Percentiles rank a stretch among this genome's conserved stretches.
phyloP scores from a whole-genome alignment of 92 coral and sea anemone genomes.

The Siderastrea radians region DNA sequence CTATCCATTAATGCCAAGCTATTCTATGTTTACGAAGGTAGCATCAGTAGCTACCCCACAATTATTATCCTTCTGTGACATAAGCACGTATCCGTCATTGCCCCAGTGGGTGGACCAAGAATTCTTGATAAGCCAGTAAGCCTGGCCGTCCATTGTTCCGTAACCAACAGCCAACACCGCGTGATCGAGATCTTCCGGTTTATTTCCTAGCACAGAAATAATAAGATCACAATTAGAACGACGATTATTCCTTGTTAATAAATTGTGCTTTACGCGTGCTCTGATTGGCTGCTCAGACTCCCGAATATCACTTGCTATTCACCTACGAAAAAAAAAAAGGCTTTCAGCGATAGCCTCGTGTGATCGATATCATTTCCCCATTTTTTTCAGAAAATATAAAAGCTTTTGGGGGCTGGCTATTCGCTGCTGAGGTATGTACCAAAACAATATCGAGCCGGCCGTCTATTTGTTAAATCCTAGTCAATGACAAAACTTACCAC shows the following conservation, averaged over 20 bases:
- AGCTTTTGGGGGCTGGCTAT: too few relatives aligned
- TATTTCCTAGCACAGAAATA: conserved; percentile 71
- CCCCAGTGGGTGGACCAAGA: conserved; percentile 99
- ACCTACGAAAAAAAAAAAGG: too few relatives aligned
- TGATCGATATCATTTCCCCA: too few relatives aligned
- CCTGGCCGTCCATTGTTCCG: conserved; percentile 86
- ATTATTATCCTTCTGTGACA: conserved; percentile 97
- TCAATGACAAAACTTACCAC: conserved; percentile 77
- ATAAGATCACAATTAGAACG: background rate
- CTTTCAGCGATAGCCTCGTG: too few relatives aligned
- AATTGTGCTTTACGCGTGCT: too few relatives aligned
- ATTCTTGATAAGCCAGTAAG: conserved; percentile 96
- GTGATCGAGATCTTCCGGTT: conserved; percentile 89
- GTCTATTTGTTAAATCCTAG: too few relatives aligned
- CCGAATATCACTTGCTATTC: too few relatives aligned
- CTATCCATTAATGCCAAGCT: background rate
- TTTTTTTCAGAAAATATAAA: too few relatives aligned
- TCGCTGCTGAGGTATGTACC: too few relatives aligned
- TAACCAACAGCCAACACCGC: conserved; percentile 98
- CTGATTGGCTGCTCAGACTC: too few relatives aligned
- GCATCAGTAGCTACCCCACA: conserved; percentile 99
- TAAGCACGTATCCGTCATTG: conserved; percentile 90
- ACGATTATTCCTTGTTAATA: background rate
- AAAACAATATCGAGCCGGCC: too few relatives aligned
- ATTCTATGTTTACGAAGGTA: conserved; percentile 86